A percentile compares a stretch with the other conserved stretches of the same genome.
These are phyloP conservation scores for Apis dorsata DNA, from an alignment of 1,140 invertebrate species.

Conservation along the genomic window DNA sequence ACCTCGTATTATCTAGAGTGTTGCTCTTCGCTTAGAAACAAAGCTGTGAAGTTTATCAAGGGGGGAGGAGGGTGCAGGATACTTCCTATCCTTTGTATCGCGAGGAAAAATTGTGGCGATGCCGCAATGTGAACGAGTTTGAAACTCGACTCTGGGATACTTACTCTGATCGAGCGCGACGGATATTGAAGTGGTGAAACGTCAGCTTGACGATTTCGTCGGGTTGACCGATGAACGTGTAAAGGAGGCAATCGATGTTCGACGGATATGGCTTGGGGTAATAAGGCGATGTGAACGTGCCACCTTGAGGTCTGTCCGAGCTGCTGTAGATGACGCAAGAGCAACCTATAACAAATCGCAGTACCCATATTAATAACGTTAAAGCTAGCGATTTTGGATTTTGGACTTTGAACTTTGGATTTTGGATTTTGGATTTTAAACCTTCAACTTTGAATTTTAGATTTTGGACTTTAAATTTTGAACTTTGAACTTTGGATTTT, in stretches of 20 bases:
- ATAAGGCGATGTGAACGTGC: conserved; percentile 90
- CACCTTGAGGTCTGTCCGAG: conserved; percentile 88
- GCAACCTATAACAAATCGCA: conserved; percentile 84
- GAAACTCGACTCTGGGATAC: conserved; percentile 68
- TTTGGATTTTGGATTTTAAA: too few relatives aligned
- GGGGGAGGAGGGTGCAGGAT: too few relatives aligned
- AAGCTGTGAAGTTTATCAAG: not conserved
- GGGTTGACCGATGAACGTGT: conserved; percentile 88
- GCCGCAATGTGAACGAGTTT: too few relatives aligned
- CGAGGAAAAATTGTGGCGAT: too few relatives aligned
- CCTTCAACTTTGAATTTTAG: too few relatives aligned
- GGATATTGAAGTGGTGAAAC: conserved; percentile 90
- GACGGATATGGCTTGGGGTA: conserved; percentile 88
- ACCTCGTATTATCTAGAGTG: conserved; percentile 1
- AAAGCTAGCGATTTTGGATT: not conserved
- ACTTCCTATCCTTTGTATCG: not conserved
- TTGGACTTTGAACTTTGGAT: too few relatives aligned
- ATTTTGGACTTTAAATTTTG: too few relatives aligned
- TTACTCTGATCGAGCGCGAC: conserved; percentile 83
- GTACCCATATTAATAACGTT: not conserved
- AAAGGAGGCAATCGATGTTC: conserved; percentile 90
- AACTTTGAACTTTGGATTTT: too few relatives aligned
- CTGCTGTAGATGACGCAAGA: conserved; percentile 90
- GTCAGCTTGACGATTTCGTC: conserved; percentile 90
- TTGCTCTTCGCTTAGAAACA: not conserved